Evolutionary conservation across 2,888 invertebrate species (phyloP).

Genomic region (Drosophila tripunctata): DNA sequence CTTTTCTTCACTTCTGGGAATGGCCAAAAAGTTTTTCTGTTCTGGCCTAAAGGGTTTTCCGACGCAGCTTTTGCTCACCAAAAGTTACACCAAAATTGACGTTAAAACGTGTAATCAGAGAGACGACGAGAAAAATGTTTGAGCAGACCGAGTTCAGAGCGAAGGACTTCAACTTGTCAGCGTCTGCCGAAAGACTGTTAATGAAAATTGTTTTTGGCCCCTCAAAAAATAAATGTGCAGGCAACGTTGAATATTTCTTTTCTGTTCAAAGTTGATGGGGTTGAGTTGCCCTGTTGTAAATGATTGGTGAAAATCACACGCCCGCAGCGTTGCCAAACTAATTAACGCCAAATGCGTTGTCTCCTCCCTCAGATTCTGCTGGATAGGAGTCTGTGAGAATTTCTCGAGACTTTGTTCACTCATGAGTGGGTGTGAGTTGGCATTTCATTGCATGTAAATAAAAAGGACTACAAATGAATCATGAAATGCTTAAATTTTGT

Average conservation of each 20-base stretch:
- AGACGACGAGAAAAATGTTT: constrained; percentile 54
- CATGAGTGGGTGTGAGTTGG: not conserved
- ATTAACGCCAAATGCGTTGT: constrained; percentile 71
- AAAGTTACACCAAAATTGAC: constrained; percentile 70
- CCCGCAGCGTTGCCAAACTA: constrained; percentile 74
- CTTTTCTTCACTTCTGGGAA: constrained; percentile 1
- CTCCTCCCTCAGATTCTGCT: constrained; percentile 25
- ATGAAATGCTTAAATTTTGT: not conserved
- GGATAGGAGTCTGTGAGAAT: constrained; percentile 8
- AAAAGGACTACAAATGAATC: too few species aligned
- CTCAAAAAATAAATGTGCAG: constrained; percentile 28
- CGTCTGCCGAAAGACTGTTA: constrained; percentile 66
- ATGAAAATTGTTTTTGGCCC: constrained; percentile 68
- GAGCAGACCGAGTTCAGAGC: constrained; percentile 16
- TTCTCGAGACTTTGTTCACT: constrained; percentile 11
- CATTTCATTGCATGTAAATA: not conserved
- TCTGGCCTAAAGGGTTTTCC: constrained; percentile 64
- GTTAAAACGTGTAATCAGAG: constrained; percentile 73
- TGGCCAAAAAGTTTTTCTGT: constrained; percentile 50
- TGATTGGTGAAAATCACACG: constrained; percentile 67
- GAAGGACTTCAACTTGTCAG: constrained; percentile 55
- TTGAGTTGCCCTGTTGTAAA: constrained; percentile 47
- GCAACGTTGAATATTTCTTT: constrained; percentile 23
- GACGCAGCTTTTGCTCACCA: constrained; percentile 34
- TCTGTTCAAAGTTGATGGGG: not conserved